A percentile compares a stretch with the other conserved stretches of the same genome.
Evolutionary conservation across 2,113 vertebrate genomes (phyloP).

Genomic region (Centropus unirufus): DNA sequence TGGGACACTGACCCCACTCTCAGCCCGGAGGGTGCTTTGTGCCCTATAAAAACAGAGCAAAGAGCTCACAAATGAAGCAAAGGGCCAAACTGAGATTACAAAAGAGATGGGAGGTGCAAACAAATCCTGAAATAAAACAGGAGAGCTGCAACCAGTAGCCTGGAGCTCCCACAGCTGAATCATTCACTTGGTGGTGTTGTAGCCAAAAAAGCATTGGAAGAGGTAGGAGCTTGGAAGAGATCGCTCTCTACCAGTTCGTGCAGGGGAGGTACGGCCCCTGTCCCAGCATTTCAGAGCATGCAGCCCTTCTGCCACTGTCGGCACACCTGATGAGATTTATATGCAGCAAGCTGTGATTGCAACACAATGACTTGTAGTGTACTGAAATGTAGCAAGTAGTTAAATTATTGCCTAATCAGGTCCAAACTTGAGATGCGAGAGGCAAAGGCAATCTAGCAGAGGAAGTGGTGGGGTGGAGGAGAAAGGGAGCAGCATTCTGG

Average conservation of each 20-base stretch:
- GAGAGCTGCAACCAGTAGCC: accelerated
- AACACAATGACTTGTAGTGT: slow-evolving; percentile 12
- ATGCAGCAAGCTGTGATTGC: not conserved
- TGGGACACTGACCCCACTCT: accelerated
- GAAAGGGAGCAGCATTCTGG: not conserved
- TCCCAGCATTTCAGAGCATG: not conserved
- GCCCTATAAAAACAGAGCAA: not conserved
- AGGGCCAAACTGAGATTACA: not conserved
- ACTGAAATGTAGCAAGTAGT: not conserved
- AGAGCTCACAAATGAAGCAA: accelerated
- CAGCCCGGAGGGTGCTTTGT: not conserved
- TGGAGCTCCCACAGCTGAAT: not conserved
- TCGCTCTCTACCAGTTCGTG: accelerated
- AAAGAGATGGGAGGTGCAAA: not conserved
- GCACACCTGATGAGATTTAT: not conserved
- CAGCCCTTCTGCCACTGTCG: not conserved
- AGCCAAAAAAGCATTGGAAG: not conserved
- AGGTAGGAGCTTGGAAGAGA: not conserved
- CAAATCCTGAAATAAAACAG: not conserved
- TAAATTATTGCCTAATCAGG: slow-evolving; percentile 24
- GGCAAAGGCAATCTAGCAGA: not conserved
- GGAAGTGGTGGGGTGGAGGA: not conserved
- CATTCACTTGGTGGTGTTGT: accelerated
- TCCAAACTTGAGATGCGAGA: slow-evolving; percentile 16
- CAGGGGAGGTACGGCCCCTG: not conserved